These are phyloP conservation scores for Clusia tigrina DNA, from an alignment of 2,888 invertebrate genomes.

Conservation along the genomic window DNA sequence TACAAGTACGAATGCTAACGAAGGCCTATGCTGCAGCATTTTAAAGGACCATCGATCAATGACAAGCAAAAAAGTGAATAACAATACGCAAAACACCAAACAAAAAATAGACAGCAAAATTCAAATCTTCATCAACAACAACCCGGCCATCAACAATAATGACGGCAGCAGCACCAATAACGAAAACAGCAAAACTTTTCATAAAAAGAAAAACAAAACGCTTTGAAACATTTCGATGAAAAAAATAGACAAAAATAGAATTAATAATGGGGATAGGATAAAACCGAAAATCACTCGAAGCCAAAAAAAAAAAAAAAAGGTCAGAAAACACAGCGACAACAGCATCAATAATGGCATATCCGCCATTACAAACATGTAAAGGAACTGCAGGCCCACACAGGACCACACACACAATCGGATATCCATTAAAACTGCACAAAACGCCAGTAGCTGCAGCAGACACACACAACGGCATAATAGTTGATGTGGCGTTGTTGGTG, in stretches of 20 bases:
- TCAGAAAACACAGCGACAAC: background rate
- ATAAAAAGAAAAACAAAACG: background rate
- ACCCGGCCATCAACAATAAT: conserved; percentile 17
- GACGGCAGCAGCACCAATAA: conserved; percentile 13
- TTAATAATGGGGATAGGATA: background rate
- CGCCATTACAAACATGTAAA: conserved; percentile 14
- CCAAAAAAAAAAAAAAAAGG: conserved; percentile 4
- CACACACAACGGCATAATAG: background rate
- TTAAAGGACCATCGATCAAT: conserved; percentile 37
- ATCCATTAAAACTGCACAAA: conserved; percentile 4
- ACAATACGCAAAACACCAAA: background rate
- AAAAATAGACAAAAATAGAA: background rate
- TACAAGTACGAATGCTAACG: conserved; percentile 12
- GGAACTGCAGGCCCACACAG: background rate
- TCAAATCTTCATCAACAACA: conserved; percentile 30
- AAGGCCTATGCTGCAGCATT: conserved; percentile 11
- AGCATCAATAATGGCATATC: conserved; percentile 8
- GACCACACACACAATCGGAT: background rate
- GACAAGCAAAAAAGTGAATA: conserved; percentile 9
- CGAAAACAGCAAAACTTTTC: background rate
- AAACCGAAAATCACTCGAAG: conserved; percentile 2
- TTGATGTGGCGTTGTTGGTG: background rate
- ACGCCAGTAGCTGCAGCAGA: background rate
- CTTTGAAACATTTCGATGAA: background rate
- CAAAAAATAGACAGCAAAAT: conserved; percentile 19